Evolutionary conservation across 1,140 invertebrate genomes (phyloP).

Genomic region (Listronotus bonariensis): DNA sequence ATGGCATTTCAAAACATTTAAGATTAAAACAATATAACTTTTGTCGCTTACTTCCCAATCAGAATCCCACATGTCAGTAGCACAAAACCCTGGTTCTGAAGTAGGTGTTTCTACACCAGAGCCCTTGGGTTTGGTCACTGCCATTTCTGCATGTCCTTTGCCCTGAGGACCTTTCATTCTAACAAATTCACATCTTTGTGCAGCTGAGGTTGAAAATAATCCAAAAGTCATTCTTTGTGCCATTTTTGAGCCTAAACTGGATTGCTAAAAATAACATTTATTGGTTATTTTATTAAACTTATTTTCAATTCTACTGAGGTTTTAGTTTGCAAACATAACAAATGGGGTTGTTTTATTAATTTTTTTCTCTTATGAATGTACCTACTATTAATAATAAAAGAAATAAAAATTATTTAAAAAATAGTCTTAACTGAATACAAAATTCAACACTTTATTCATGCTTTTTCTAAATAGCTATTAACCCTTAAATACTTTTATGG

Average conservation of each 20-base stretch:
- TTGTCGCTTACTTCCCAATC: constrained; percentile 68
- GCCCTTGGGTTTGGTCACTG: constrained; percentile 88
- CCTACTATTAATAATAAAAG: too few species aligned
- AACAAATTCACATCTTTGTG: constrained; percentile 94
- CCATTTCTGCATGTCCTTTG: constrained; percentile 98
- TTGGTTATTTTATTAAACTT: not conserved
- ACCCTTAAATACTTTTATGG: too few species aligned
- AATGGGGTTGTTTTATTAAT: too few species aligned
- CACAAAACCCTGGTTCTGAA: constrained; percentile 86
- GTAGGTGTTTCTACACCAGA: constrained; percentile 93
- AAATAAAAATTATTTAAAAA: too few species aligned
- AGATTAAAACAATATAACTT: not conserved
- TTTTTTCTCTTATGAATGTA: too few species aligned
- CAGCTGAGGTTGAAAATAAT: constrained; percentile 76
- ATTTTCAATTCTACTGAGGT: constrained; percentile 9
- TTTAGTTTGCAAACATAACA: too few species aligned
- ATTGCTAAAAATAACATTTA: constrained; percentile 73
- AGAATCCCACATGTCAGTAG: constrained; percentile 83
- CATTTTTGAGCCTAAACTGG: constrained; percentile 91
- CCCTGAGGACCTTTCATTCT: constrained; percentile 95
- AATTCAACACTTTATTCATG: too few species aligned
- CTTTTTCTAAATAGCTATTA: too few species aligned
- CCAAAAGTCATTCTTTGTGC: constrained; percentile 96
- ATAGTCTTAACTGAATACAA: too few species aligned
- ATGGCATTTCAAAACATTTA: not conserved